Base-by-base conservation (phyloP, 2,797 vertebrate genomes). In the Natrix natrix region DNA sequence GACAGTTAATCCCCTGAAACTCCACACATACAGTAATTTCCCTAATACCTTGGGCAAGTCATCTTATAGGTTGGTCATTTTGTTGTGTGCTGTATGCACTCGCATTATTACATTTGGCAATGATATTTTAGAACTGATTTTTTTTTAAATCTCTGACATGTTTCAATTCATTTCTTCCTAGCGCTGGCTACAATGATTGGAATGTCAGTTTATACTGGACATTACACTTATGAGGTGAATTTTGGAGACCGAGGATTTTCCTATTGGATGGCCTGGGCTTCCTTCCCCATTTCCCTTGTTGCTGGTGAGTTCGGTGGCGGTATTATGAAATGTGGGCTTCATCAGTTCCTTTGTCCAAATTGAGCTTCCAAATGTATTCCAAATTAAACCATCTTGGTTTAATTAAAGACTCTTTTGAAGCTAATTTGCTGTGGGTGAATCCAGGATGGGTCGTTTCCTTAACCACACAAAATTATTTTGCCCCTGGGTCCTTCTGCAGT, bases 141-240 rank as follows among this genome's bases (percentile, higher is more conserved):
- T 16, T 43, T 2, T 78, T 24, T 63, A 26, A 37, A 48, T 13
- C 60, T 48, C 22, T 89, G 13, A 86, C 11, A 7, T 28, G 17
- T 60, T 48, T 86, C 43, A 3, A 37, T 63, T 54, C 55, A 54
- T n/a, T 88, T 48, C 57, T 66, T 54, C 60, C 22, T 43, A 92
- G 91, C 0, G 8, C 0, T 56, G 0, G 0, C 1, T 22, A 55
- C 20, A 4, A 8, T 88, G 91, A 26, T 92, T 5, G 59, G 3
- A 43, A 92, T 92, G 91, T 88, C 91, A 12, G 2, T 92, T 14
- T 92, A 92, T 26, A 92, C 91, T 6, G 86, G 91, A 43, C 2
- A 57, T 43, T 92, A 24, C 52, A 69, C 91, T 2, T 37, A 1
- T 0, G 28, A 56, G 0, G 0, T 20, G 16, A 4, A 14, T 88